Base-by-base conservation (phyloP, 1,140 invertebrate genomes). In the Temnothorax longispinosus region DNA sequence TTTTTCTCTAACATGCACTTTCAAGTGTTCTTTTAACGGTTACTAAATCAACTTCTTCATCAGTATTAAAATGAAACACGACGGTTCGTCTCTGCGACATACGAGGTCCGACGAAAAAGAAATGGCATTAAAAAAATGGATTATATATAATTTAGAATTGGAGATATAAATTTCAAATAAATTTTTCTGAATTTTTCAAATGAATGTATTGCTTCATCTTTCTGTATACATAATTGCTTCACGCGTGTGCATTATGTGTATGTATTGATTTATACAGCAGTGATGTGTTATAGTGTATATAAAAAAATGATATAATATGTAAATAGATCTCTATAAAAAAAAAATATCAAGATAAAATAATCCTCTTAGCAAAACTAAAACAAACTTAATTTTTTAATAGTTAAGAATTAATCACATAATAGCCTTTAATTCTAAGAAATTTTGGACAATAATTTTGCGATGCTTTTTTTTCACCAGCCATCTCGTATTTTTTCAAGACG, bases 1-100 rank as follows among this genome's bases (percentile, higher is more conserved):
- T 35, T 74, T 81, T 71, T 38, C 65, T 50, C 54, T 35, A 74
- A 75, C 54, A n/a, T n/a, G n/a, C n/a, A 50, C 78, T 32, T 38
- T 72, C 52, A 72, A 56, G 65, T 52, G 44, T 72, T 44, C 21
- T 62, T 69, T 75, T 44, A 38, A 47, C 27, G 27, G 54, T 15
- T 82, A 27, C 15, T 50, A 47, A 54, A 41, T 41, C 64, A 41
- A 44, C 32, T 81, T 81, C n/a, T 71, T 69, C 10, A 3, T 52
- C 35, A 18, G 27, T 71, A 81, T 52, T 27, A 10, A 32, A 41
- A n/a, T 27, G 35, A 67, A 41, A 38, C 13, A 18, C 47, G 13
- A 21, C 7, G 50, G 10, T 44, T 21, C 21, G 44, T 41, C 11
- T 21, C 6, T 21, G 71, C 11, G 13, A 60, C 21, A 56, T 41